Base-by-base conservation (phyloP, 2,797 vertebrate species). In the Takifugu ocellatus region DNA sequence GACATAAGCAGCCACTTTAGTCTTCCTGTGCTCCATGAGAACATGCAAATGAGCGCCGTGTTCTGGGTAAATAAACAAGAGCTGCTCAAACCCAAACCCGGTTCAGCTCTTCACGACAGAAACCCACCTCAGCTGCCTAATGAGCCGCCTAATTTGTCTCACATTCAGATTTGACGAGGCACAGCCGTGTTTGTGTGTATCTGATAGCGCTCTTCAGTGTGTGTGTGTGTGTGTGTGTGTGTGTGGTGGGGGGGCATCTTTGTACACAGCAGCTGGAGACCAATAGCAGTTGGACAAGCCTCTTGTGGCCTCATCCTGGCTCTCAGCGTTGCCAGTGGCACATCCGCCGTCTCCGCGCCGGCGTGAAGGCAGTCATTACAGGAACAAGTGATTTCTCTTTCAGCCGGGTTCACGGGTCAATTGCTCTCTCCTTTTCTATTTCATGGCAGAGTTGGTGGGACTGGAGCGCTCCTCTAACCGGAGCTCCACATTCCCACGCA, bases 401-500 rank as follows among this genome's bases (percentile, higher is more conserved):
- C 84, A 88, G 82, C 49, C 66, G 87, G 85, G 88, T 86, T 89
- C 86, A 88, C 61, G 85, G 89, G 89, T 90, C 88, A 90, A 88
- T 86, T 77, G 84, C 86, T 83, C 78, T 81, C 76, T 78, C 75
- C 73, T 72, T 80, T 79, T 85, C 84, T 81, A 68, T 86, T 86
- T 80, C 69, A 70, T 77, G 82, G 77, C 78, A 79, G 82, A 88
- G 86, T 68, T 85, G 84, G 72, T 85, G 84, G 83, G 87, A 88
- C 74, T 77, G 79, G 65, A 76, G 78, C 78, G 54, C 66, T 71
- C 78, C 75, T 82, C 72, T 74, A 82, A 83, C 82, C 75, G 73
- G 72, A 80, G 83, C 79, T 75, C 78, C 61, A 47, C 71, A 77
- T 88, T 88, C 86, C 84, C 87, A 89, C 86, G 57, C 84, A 83